Percentiles rank a stretch among this genome's conserved stretches.
Evolutionary conservation across 2,797 vertebrate genomes (phyloP).

Genomic region (Gobio occitaniae): DNA sequence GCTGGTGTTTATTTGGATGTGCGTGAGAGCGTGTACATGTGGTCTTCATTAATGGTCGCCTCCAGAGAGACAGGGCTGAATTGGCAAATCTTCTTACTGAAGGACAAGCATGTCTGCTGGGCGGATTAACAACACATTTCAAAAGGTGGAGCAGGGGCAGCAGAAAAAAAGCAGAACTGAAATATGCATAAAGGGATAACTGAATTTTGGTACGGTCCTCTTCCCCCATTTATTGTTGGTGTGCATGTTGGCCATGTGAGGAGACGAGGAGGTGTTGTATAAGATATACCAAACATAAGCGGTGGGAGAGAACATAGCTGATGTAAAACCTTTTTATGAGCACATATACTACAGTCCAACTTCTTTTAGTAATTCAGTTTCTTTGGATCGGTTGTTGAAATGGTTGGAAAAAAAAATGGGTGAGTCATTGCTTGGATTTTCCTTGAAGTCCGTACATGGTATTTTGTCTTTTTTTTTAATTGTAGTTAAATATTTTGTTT

Average conservation of each 20-base stretch:
- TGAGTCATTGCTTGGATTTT: background rate
- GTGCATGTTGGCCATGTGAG: slow-evolving; percentile 32
- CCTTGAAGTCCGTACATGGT: background rate
- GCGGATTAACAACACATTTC: slow-evolving; percentile 78
- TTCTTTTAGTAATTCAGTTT: background rate
- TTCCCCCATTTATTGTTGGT: slow-evolving; percentile 65
- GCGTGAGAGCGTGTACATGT: slow-evolving; percentile 80
- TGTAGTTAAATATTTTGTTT: background rate
- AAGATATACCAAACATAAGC: background rate
- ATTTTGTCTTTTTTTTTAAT: background rate
- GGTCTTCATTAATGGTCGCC: slow-evolving; percentile 86
- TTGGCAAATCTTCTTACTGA: slow-evolving; percentile 85
- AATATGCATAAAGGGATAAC: slow-evolving; percentile 64
- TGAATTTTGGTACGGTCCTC: slow-evolving; percentile 67
- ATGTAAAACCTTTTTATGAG: background rate
- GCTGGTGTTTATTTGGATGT: slow-evolving; percentile 66
- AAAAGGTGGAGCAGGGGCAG: slow-evolving; percentile 26
- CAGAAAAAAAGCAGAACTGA: slow-evolving; percentile 40
- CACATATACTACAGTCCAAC: background rate
- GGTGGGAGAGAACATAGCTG: background rate
- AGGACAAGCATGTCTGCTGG: slow-evolving; percentile 81
- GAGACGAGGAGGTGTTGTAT: background rate
- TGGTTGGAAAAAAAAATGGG: no score
- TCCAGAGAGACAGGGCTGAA: slow-evolving; percentile 83
- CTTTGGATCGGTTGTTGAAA: background rate